These are phyloP conservation scores for Amazona vittata DNA, from an alignment of 2,113 vertebrate genomes.

Conservation along the genomic window DNA sequence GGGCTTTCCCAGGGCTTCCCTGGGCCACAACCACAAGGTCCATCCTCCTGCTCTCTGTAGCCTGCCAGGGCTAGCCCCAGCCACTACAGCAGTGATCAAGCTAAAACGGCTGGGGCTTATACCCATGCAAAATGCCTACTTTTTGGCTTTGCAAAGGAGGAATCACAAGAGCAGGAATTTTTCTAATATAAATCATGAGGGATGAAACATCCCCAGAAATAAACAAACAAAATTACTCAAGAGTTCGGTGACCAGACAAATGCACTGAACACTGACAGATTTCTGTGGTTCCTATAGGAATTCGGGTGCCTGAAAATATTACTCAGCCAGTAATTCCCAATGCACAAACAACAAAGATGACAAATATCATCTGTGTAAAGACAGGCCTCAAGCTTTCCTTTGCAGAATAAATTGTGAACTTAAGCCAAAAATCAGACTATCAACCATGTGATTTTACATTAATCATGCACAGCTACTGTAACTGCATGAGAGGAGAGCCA, in stretches of 20 bases:
- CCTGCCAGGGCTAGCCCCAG: neutral
- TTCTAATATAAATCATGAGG: neutral
- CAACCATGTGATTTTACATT: neutral
- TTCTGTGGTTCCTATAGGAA: neutral
- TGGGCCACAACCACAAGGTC: neutral
- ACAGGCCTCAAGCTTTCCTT: neutral
- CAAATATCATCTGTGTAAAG: neutral
- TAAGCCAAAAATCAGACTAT: neutral
- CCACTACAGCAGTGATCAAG: neutral
- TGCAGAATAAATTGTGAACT: neutral
- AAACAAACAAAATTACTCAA: neutral
- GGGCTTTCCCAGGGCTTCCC: neutral
- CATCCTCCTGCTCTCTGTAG: neutral
- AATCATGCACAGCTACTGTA: neutral
- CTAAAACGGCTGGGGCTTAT: neutral
- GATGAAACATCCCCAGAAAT: neutral
- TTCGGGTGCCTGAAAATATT: neutral
- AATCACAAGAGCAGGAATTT: neutral
- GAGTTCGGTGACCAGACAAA: neutral
- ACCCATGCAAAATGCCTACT: neutral
- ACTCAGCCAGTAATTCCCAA: neutral
- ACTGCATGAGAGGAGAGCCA: neutral
- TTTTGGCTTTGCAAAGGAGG: conserved; percentile 11
- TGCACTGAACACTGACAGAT: neutral
- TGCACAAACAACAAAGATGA: neutral